phyloP scores from a whole-genome alignment of 2,797 vertebrate species.

The Typhlichthys eigenmanni region DNA sequence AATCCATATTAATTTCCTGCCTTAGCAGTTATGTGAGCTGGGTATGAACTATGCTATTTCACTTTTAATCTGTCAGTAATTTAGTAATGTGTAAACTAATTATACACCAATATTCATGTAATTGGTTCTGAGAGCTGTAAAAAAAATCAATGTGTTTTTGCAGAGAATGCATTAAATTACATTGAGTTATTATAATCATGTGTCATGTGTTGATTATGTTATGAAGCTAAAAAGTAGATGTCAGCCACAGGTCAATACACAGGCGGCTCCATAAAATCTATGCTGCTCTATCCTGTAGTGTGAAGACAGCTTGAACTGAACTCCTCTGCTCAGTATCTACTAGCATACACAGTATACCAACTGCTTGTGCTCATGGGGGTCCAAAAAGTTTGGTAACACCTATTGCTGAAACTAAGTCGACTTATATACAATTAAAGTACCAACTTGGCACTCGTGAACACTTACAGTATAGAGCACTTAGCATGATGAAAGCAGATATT shows the following conservation, averaged over 20 bases:
- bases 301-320: constrained; percentile 25
- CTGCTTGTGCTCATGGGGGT: too few species aligned
- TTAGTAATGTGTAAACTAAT: constrained; percentile 99
- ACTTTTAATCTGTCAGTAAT: constrained; percentile 99
- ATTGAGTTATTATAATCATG: constrained; percentile 87
- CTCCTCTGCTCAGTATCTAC: too few species aligned
- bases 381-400: too few species aligned
- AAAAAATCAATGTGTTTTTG: constrained; percentile 96
- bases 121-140: constrained; percentile 90
- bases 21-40: constrained; percentile 92
- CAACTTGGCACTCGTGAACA: too few species aligned
- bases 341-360: too few species aligned
- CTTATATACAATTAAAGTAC: too few species aligned
- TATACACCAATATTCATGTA: constrained; percentile 99
- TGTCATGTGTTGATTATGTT: constrained; percentile 87
- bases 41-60: constrained; percentile 98
- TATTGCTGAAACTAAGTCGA: too few species aligned
- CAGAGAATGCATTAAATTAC: constrained; percentile 87
- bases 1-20: constrained; percentile 99
- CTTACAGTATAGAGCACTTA: too few species aligned
- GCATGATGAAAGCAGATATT: too few species aligned
- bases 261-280: constrained; percentile 75
- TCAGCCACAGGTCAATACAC: constrained; percentile 77
- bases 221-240: constrained; percentile 85
- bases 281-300: constrained; percentile 69